A percentile compares a stretch with the other conserved stretches of the same genome.
These are phyloP conservation scores for Engraulis encrasicolus DNA, from an alignment of 2,113 vertebrate species.

Conservation along the genomic window DNA sequence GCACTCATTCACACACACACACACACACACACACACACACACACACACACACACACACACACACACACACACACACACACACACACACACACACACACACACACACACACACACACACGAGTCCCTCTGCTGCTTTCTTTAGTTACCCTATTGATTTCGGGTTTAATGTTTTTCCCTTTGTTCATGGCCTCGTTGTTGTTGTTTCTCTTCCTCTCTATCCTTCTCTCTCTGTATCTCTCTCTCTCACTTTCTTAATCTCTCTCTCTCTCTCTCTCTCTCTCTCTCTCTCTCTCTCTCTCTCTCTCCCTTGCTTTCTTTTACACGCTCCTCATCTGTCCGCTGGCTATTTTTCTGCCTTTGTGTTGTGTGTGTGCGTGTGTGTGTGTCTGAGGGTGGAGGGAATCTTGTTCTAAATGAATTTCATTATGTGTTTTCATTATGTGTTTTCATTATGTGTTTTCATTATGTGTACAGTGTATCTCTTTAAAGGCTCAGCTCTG, in stretches of 20 bases:
- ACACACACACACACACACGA: background rate
- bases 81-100: background rate
- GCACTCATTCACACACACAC: background rate
- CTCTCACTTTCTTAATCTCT: no score
- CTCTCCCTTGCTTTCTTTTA: no score
- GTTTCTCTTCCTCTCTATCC: background rate
- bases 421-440: constrained; percentile 32
- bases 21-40: background rate
- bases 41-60: background rate
- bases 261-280: background rate
- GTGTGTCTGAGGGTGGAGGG: no score
- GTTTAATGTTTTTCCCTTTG: background rate
- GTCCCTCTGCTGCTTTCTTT: no score
- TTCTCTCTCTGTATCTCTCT: no score
- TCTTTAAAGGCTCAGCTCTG: background rate
- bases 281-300: no score
- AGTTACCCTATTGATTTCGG: background rate
- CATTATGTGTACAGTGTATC: constrained; percentile 17
- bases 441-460: constrained; percentile 33
- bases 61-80: background rate
- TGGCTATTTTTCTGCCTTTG: background rate
- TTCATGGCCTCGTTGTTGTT: background rate
- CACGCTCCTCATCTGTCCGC: no score
- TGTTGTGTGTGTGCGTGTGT: no score
- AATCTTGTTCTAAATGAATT: background rate